Evolutionary conservation across 2,888 invertebrate genomes (phyloP).

Genomic region (Sinohyriopsis cumingii): DNA sequence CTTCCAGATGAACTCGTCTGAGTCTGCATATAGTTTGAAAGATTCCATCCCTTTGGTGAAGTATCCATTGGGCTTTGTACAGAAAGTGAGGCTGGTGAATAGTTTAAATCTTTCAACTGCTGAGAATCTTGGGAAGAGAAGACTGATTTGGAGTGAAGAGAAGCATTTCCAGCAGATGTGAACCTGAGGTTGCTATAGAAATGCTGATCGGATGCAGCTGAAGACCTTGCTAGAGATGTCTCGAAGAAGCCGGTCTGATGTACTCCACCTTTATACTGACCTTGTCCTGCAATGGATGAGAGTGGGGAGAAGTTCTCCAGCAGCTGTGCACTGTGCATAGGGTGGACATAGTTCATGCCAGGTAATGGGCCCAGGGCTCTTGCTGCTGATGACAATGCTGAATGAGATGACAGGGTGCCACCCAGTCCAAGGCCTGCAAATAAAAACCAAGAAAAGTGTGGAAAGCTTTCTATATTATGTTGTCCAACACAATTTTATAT

Average conservation of each 20-base stretch:
- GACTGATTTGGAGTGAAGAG: slow-evolving; percentile 22
- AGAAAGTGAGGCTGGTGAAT: slow-evolving; percentile 9
- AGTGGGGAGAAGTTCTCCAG: slow-evolving; percentile 47
- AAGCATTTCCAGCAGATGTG: slow-evolving; percentile 15
- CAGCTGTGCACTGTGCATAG: slow-evolving; percentile 45
- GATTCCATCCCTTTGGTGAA: slow-evolving; percentile 44
- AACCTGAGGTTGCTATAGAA: slow-evolving; percentile 26
- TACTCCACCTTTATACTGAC: slow-evolving; percentile 52
- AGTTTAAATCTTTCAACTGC: slow-evolving; percentile 14
- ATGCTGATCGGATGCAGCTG: slow-evolving; percentile 16
- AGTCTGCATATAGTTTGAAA: slow-evolving; percentile 48
- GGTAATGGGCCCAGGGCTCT: slow-evolving; percentile 49
- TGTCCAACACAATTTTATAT: too few relatives aligned
- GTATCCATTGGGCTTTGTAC: slow-evolving; percentile 12
- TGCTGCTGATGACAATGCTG: slow-evolving; percentile 24
- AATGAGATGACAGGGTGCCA: slow-evolving; percentile 25
- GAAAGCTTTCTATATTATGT: too few relatives aligned
- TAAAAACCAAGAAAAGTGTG: slow-evolving; percentile 1
- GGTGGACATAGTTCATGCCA: slow-evolving; percentile 45
- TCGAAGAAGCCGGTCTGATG: slow-evolving; percentile 51
- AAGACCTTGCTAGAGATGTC: slow-evolving; percentile 17
- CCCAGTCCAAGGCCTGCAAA: slow-evolving; percentile 47
- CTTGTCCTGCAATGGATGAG: slow-evolving; percentile 41
- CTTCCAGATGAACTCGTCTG: slow-evolving; percentile 37
- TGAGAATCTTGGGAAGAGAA: slow-evolving; percentile 24